Base-by-base conservation (phyloP, 2,113 vertebrate species). In the Tachysurus vachellii region DNA sequence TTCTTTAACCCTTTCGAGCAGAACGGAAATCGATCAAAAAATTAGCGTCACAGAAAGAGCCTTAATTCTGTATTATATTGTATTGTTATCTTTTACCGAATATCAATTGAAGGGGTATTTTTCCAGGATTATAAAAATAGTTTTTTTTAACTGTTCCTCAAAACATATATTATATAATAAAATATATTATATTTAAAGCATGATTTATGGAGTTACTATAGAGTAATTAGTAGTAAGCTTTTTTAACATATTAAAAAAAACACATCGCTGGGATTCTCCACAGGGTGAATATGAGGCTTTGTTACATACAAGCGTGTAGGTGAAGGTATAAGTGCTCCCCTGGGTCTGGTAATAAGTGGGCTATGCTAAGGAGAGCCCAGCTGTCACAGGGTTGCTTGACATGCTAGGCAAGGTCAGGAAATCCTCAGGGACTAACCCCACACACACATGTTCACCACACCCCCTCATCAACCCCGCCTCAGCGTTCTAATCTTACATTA, bases 311-410 rank as follows among this genome's bases (percentile, higher is more conserved):
- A 87, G 90, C 84, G 68, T 83, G 88, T 80, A 85, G 44, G 71
- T 54, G 84, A 85, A 90, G 91, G 91, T 84, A 88, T 91, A 90
- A 91, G 87, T 82, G 90, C 90, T 94, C 95, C 94, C 94, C 62
- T 3, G 93, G 92, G 94, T 71, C 79, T 62, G 85, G 92, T 93
- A 93, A 94, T 94, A 95, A 95, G 94, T 94, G 93, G 91, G 91
- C 89, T 92, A 85, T 92, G 88, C 36, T 23, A 82, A 90, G 88
- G 89, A 93, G 90, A 92, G 89, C 90, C 90, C 89, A 92, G 92
- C 92, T 92, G 93, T 91, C 87, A 88, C 84, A 54, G 85, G 89
- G 91, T 93, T 1, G 85, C 91, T 93, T 94, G 93, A 95, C 94
- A 94, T 44, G 88, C 90, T 85, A 91, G 93, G 90, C 91, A 92